Conservation (phyloP, 1,140 invertebrate genomes). For the Drosophila kepulauana region DNA sequence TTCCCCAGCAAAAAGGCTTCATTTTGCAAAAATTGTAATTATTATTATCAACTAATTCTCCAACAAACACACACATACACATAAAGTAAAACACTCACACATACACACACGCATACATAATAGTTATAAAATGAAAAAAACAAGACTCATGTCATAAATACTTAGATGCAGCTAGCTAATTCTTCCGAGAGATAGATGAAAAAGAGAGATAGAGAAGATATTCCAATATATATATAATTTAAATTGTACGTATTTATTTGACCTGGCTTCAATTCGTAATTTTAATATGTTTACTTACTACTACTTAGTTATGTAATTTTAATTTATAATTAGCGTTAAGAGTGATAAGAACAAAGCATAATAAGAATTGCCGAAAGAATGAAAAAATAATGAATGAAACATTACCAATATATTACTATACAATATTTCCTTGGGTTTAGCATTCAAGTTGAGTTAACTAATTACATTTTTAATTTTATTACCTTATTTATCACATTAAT, state of each 20-base stretch:
- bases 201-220: constrained; percentile 4
- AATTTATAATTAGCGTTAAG: constrained; percentile 35
- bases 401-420: constrained; percentile 11
- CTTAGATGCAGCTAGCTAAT: constrained; percentile 25
- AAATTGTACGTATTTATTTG: constrained; percentile 44
- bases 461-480: constrained; percentile 12
- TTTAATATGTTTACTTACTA: constrained; percentile 42
- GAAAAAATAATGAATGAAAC: constrained; percentile 6
- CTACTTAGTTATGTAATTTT: constrained; percentile 34
- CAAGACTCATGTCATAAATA: constrained; percentile 15
- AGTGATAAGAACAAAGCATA: constrained; percentile 11
- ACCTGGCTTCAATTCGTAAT: constrained; percentile 21
- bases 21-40: constrained; percentile 71
- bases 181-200: neutral
- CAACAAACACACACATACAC: constrained; percentile 27
- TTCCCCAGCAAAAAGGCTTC: constrained; percentile 56
- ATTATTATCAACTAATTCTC: constrained; percentile 55
- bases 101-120: constrained; percentile 38
- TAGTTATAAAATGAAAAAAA: constrained; percentile 3
- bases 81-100: constrained; percentile 25
- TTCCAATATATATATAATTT: constrained; percentile 23
- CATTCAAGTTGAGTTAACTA: constrained; percentile 19
- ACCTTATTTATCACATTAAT: constrained; percentile 7
- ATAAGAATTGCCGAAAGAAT: constrained; percentile 20
- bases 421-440: constrained; percentile 9